Base-by-base conservation (phyloP, 2,113 vertebrate genomes). In the Melospiza melodia region DNA sequence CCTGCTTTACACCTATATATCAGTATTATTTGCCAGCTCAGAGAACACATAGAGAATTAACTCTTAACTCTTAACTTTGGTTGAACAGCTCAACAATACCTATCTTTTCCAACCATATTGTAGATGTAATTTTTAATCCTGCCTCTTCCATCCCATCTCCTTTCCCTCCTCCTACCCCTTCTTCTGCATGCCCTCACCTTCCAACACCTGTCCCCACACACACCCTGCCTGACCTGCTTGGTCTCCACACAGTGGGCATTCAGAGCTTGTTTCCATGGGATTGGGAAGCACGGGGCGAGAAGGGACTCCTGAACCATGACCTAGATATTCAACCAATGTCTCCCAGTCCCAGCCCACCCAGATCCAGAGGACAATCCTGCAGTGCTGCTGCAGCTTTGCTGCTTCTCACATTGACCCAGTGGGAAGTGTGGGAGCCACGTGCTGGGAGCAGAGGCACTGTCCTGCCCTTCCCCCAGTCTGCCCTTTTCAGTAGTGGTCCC, bases 261-360 rank as follows among this genome's bases (percentile, higher is more conserved):
- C 51, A 66, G 5, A 24, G 3, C 14, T 69, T 0, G 0, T 43
- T 59, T 44, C 18, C 54, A 58, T 48, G 37, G 59, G 16, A 61
- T 4, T 27, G 14, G n/a, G 43, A 86, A 14, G 37, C 17, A 44
- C 0, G 0, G 5, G 7, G 3, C 31, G 19, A 86, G 28, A 46
- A 79, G 30, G 88, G 10, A 73, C 3, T 10, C 11, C 24, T 49
- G n/a, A 63, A 48, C 9, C 3, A 10, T 52, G 25, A 72, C 24
- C 11, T n/a, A 54, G 12, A 41, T 52, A 9, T 33, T 52, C 61
- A 17, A 52, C 4, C 11, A 33, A 11, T 4, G 5, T 37, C 15
- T 87, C 20, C 46, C 41, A 66, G 39, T 44, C 31, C 31, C n/a
- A 87, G 22, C 12, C 9, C 35, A 71, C 10, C 28, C 58, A 82